These are phyloP conservation scores for Catonia carolina DNA, from an alignment of 2,888 invertebrate species.

Conservation along the genomic window DNA sequence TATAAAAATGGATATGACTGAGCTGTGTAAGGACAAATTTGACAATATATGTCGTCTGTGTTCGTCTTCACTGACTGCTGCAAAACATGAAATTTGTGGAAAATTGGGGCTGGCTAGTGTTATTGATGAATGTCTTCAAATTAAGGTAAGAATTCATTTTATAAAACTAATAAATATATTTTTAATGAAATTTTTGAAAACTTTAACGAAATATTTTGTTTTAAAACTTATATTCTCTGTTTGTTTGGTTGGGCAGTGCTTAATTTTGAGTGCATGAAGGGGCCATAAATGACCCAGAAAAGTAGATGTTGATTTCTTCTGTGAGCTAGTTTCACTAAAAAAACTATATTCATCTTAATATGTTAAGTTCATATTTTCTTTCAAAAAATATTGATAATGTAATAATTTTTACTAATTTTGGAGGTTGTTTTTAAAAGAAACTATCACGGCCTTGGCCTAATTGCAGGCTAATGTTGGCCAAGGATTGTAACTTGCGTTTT, in stretches of 20 bases:
- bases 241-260: neutral
- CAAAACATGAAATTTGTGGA: constrained; percentile 16
- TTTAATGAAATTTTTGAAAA: neutral
- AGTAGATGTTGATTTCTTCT: too few species aligned
- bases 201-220: too few species aligned
- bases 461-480: constrained; percentile 6
- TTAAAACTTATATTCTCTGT: too few species aligned
- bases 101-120: constrained; percentile 11
- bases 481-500: constrained; percentile 1
- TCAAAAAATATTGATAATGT: too few species aligned
- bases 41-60: constrained; percentile 21
- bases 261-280: too few species aligned
- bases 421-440: too few species aligned
- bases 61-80: constrained; percentile 6
- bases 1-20: constrained; percentile 14
- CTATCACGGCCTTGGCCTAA: constrained; percentile 8
- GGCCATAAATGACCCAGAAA: too few species aligned
- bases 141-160: constrained; percentile 22
- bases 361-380: too few species aligned
- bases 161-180: constrained; percentile 3
- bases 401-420: too few species aligned
- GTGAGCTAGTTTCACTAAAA: too few species aligned
- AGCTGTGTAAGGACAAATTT: constrained; percentile 5
- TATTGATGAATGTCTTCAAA: constrained; percentile 23
- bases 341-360: too few species aligned